Evolutionary conservation across 2,113 vertebrate genomes (phyloP).

Genomic region (Tachysurus fulvidraco): DNA sequence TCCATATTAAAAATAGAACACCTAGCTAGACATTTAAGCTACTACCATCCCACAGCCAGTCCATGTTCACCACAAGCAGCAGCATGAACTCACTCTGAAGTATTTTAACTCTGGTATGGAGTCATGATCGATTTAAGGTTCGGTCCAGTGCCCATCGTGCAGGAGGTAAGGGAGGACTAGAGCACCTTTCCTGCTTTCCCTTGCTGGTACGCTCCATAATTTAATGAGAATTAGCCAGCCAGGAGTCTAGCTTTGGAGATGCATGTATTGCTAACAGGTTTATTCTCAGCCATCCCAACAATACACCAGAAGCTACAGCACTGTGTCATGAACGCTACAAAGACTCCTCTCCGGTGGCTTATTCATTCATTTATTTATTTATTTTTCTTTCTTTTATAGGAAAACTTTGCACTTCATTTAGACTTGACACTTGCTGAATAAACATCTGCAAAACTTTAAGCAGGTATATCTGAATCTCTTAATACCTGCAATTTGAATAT

Average conservation of each 20-base stretch:
- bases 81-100: neutral
- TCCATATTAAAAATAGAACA: neutral
- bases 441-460: neutral
- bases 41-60: neutral
- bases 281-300: conserved; percentile 53
- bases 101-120: neutral
- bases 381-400: neutral
- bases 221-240: conserved; percentile 57
- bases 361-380: too few species aligned
- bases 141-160: conserved; percentile 48
- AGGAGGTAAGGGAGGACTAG: conserved; percentile 57
- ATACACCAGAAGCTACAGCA: conserved; percentile 50
- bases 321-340: neutral
- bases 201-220: conserved; percentile 38
- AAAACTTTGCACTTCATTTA: neutral
- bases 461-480: too few species aligned
- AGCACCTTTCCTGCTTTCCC: conserved; percentile 37
- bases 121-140: conserved; percentile 23
- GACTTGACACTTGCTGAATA: neutral
- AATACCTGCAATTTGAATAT: too few species aligned
- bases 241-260: conserved; percentile 63
- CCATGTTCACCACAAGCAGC: neutral
- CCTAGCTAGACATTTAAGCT: neutral
- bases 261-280: conserved; percentile 63
- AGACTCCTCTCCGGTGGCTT: neutral